Conservation (phyloP, 2,113 vertebrate genomes). For the Podarcis muralis region DNA sequence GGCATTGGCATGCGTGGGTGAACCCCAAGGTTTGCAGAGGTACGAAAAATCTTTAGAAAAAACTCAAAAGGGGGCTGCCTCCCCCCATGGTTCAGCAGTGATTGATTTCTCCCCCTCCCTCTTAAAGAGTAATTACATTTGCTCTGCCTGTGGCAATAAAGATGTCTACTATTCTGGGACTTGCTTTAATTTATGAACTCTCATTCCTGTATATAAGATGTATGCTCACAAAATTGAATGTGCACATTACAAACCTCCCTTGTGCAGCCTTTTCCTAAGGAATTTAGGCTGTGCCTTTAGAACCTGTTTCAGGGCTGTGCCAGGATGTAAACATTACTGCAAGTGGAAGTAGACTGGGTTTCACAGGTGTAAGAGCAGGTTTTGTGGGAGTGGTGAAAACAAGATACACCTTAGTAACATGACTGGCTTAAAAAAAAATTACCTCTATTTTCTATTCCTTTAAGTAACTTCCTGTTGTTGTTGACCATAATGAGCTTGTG, state of each 20-base stretch:
- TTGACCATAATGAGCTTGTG: background rate
- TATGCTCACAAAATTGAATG: background rate
- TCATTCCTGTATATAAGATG: background rate
- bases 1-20: too few species aligned
- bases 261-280: background rate
- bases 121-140: background rate
- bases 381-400: background rate
- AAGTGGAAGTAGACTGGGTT: background rate
- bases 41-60: too few species aligned
- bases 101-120: background rate
- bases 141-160: background rate
- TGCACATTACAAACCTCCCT: background rate
- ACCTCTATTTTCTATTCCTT: background rate
- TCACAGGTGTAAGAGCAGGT: background rate
- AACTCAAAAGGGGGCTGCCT: too few species aligned
- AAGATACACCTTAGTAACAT: background rate
- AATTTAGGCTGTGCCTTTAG: background rate
- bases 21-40: too few species aligned
- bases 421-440: too few species aligned
- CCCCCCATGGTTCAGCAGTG: too few species aligned
- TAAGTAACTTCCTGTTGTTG: background rate
- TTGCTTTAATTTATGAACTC: background rate
- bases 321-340: background rate
- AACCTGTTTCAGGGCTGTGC: background rate
- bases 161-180: background rate